Evolutionary conservation across 2,888 invertebrate genomes (phyloP).

Genomic region (Pegoplata infirma): DNA sequence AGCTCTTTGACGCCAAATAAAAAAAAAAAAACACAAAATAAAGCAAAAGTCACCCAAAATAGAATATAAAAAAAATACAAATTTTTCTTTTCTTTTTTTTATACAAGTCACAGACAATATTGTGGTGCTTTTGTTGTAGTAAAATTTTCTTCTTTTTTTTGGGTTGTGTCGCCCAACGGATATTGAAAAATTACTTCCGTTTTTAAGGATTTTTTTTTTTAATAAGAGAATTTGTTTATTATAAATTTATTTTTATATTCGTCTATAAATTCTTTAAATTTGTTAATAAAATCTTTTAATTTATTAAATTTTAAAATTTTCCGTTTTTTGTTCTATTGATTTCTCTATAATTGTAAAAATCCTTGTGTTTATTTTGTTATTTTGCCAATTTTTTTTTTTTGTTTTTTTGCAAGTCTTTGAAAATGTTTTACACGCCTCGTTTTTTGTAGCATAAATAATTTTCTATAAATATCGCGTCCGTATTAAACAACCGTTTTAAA

Average conservation of each 20-base stretch:
- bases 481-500: conserved; percentile 68
- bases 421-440: conserved; percentile 61
- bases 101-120: conserved; percentile 44
- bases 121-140: conserved; percentile 13
- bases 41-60: conserved; percentile 51
- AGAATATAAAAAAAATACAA: conserved; percentile 6
- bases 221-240: background rate
- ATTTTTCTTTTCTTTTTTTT: conserved; percentile 3
- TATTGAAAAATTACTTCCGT: conserved; percentile 64
- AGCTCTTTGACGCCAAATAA: conserved; percentile 46
- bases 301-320: conserved; percentile 9
- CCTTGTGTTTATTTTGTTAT: conserved; percentile 56
- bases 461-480: conserved; percentile 31
- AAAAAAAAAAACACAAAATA: conserved; percentile 3
- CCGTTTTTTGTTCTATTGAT: conserved; percentile 45
- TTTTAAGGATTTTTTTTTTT: conserved; percentile 16
- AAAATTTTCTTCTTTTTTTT: conserved; percentile 18
- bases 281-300: background rate
- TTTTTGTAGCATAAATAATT: conserved; percentile 52
- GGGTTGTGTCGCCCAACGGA: conserved; percentile 55
- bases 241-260: background rate
- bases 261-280: too few relatives aligned
- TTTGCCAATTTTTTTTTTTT: conserved; percentile 52
- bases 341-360: conserved; percentile 53
- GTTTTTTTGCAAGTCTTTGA: conserved; percentile 27